These are phyloP conservation scores for Lytechinus variegatus DNA, from an alignment of 35 echinoderm and acorn worm genomes.

Conservation along the genomic window DNA sequence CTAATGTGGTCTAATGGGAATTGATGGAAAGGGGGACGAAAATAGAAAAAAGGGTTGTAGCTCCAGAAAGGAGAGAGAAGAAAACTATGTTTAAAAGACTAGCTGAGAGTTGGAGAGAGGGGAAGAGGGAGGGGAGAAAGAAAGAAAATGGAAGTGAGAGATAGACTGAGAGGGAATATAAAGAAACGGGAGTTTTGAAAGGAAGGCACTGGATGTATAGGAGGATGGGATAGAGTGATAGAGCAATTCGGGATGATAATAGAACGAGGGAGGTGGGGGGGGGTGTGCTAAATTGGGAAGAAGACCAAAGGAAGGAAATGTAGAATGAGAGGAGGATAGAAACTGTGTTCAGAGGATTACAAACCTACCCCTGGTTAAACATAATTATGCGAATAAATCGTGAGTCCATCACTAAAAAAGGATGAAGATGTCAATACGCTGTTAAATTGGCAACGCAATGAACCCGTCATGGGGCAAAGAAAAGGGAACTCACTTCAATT, in stretches of 20 bases:
- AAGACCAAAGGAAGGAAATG: background rate
- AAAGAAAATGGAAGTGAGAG: background rate
- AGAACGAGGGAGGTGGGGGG: background rate
- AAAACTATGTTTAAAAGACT: background rate
- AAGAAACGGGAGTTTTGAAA: background rate
- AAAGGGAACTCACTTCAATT: background rate
- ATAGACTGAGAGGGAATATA: background rate
- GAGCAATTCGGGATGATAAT: background rate
- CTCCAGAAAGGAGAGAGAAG: background rate
- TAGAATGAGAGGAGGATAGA: background rate
- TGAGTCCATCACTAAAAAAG: slow-evolving; percentile 47
- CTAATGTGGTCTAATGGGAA: slow-evolving; percentile 3
- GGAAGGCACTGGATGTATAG: background rate
- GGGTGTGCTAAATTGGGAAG: background rate
- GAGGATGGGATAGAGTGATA: background rate
- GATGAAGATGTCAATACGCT: slow-evolving; percentile 22
- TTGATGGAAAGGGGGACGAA: background rate
- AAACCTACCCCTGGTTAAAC: slow-evolving; percentile 41
- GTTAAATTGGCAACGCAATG: slow-evolving; percentile 35
- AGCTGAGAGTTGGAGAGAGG: background rate
- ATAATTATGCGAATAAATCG: slow-evolving; percentile 54
- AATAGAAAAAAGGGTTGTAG: background rate
- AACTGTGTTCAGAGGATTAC: slow-evolving; percentile 22
- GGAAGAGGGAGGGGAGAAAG: background rate
- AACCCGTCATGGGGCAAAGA: background rate